These are phyloP conservation scores for Monochamus saltuarius DNA, from an alignment of 1,140 invertebrate species.

Conservation along the genomic window DNA sequence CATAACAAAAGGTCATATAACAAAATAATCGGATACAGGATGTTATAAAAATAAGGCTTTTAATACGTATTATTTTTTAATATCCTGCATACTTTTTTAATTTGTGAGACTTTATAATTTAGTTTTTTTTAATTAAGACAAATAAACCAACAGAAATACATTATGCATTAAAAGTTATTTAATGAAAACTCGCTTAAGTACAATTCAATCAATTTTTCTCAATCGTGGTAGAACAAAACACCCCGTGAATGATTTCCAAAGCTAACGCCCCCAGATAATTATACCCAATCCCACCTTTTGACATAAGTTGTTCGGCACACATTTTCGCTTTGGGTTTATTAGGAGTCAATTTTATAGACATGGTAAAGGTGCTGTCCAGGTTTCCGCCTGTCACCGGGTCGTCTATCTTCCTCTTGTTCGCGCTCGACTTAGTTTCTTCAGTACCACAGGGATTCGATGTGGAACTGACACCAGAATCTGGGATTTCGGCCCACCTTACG, in stretches of 20 bases:
- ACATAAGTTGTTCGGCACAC: conserved; percentile 24
- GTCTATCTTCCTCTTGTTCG: conserved; percentile 23
- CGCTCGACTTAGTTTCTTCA: conserved; percentile 4
- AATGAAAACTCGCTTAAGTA: conserved; percentile 9
- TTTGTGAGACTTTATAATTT: too few species aligned
- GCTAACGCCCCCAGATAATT: conserved; percentile 29
- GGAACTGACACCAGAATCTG: conserved; percentile 34
- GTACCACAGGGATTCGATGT: neutral
- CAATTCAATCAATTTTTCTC: conserved; percentile 19
- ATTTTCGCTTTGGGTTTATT: conserved; percentile 16
- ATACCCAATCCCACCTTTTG: conserved; percentile 36
- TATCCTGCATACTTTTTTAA: too few species aligned
- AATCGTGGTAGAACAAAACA: conserved; percentile 21
- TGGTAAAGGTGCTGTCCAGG: conserved; percentile 22
- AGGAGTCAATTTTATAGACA: conserved; percentile 1
- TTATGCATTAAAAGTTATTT: conserved; percentile 11
- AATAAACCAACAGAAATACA: conserved; percentile 2
- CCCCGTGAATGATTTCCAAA: conserved; percentile 31
- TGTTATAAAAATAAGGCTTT: too few species aligned
- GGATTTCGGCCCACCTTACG: conserved; percentile 54
- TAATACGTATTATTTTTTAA: too few species aligned
- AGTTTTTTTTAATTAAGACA: neutral
- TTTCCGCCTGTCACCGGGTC: conserved; percentile 5
- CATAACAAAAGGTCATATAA: conserved; percentile 14
- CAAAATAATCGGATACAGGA: conserved; percentile 1